These are phyloP conservation scores for Mimumesa dahlbomi DNA, from an alignment of 2,888 invertebrate species.

Conservation along the genomic window DNA sequence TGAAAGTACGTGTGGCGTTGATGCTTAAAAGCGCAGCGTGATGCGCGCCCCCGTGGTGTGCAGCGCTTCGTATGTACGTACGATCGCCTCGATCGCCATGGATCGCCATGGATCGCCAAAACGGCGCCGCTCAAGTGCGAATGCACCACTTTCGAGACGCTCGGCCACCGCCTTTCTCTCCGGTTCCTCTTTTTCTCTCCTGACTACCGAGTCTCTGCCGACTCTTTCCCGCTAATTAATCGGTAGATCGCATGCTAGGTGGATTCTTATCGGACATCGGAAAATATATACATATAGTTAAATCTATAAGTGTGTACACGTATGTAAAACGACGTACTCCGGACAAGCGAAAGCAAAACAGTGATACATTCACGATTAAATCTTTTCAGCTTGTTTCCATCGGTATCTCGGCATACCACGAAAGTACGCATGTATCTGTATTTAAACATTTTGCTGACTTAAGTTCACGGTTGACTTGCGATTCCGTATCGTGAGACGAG, in stretches of 20 bases:
- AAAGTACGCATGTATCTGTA: neutral
- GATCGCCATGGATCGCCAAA: conserved; percentile 39
- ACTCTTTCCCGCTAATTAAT: neutral
- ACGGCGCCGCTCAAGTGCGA: conserved; percentile 42
- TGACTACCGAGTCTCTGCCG: neutral
- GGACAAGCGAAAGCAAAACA: conserved; percentile 4
- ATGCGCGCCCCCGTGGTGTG: conserved; percentile 44
- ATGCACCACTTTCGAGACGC: conserved; percentile 41
- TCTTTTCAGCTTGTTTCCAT: conserved; percentile 5
- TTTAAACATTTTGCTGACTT: conserved; percentile 9
- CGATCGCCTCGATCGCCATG: conserved; percentile 32
- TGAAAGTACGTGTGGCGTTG: conserved; percentile 10
- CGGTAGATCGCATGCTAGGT: neutral
- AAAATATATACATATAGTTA: neutral
- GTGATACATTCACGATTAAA: conserved; percentile 18
- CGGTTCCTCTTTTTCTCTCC: conserved; percentile 1
- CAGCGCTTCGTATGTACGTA: conserved; percentile 9
- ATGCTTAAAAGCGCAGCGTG: conserved; percentile 56
- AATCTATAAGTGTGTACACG: neutral
- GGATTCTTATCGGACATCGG: conserved; percentile 6
- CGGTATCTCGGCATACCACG: neutral
- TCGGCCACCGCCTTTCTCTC: conserved; percentile 21
- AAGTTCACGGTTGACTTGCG: neutral
- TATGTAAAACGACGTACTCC: neutral
- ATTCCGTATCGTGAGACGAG: neutral